Percentiles rank a stretch among this genome's conserved stretches.
phyloP scores from a whole-genome alignment of 2,797 vertebrate species.

The Remorina albescens region DNA sequence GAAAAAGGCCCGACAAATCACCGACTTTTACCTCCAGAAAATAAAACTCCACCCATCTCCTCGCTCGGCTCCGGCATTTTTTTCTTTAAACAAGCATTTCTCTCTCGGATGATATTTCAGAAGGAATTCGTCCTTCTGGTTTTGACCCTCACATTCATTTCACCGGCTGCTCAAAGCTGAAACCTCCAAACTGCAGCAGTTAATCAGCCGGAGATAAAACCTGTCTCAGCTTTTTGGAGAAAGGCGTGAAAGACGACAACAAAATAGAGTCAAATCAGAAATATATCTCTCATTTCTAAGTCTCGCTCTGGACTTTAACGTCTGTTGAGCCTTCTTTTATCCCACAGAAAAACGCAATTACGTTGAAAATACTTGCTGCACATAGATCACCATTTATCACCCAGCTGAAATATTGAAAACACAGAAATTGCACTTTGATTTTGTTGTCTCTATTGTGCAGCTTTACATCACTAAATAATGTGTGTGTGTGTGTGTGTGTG shows the following conservation, averaged over 20 bases:
- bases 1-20: too few species aligned
- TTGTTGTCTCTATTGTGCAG: neutral
- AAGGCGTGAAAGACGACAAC: slow-evolving; percentile 27
- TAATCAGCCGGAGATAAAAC: slow-evolving; percentile 30
- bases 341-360: slow-evolving; percentile 17
- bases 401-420: neutral
- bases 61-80: neutral
- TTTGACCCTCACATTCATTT: slow-evolving; percentile 47
- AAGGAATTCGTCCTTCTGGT: slow-evolving; percentile 53
- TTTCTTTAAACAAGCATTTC: neutral
- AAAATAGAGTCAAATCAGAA: slow-evolving; percentile 23
- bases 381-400: slow-evolving; percentile 7
- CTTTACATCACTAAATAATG: neutral
- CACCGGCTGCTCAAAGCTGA: slow-evolving; percentile 19
- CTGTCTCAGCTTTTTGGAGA: slow-evolving; percentile 41
- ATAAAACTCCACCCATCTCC: slow-evolving; percentile 17
- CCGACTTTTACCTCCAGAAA: slow-evolving; percentile 28
- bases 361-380: slow-evolving; percentile 10
- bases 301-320: neutral
- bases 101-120: slow-evolving; percentile 28
- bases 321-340: neutral
- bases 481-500: neutral
- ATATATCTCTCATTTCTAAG: neutral
- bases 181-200: slow-evolving; percentile 29
- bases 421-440: slow-evolving; percentile 31